These are phyloP conservation scores for Paratrypauchen microcephalus DNA, from an alignment of 2,797 vertebrate genomes.

Conservation along the genomic window DNA sequence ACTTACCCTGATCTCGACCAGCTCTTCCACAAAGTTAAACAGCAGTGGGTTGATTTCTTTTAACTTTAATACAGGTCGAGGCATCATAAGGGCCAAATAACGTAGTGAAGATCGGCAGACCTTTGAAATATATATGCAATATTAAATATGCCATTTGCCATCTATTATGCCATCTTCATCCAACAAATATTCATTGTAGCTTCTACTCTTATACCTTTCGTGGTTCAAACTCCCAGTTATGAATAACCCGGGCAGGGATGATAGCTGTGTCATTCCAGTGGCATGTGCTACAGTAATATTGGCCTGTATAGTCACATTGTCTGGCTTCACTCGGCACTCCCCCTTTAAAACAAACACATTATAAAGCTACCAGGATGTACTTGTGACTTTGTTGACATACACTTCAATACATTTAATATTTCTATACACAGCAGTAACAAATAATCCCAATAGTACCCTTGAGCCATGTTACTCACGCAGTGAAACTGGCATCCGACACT, in stretches of 20 bases:
- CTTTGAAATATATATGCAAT: slow-evolving; percentile 56
- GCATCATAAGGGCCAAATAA: slow-evolving; percentile 93
- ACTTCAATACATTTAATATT: not conserved
- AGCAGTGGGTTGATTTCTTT: slow-evolving; percentile 94
- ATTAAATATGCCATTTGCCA: not conserved
- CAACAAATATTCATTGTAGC: not conserved
- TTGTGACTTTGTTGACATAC: slow-evolving; percentile 5
- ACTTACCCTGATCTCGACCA: slow-evolving; percentile 94
- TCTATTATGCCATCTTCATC: not conserved
- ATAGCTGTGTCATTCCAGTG: slow-evolving; percentile 95
- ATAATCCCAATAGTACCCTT: not conserved
- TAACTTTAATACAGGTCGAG: slow-evolving; percentile 89
- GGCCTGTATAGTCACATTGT: slow-evolving; percentile 96
- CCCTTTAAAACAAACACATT: slow-evolving; percentile 68
- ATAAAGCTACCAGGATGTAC: slow-evolving; percentile 3
- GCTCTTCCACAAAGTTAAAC: slow-evolving; percentile 96
- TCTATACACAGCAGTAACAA: not conserved
- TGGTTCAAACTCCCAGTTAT: slow-evolving; percentile 97
- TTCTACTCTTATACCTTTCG: slow-evolving; percentile 80
- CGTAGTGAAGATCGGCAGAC: slow-evolving; percentile 94
- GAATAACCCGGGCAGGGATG: slow-evolving; percentile 91
- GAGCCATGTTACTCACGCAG: slow-evolving; percentile 81
- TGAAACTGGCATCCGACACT: slow-evolving; percentile 90
- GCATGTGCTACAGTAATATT: slow-evolving; percentile 95
- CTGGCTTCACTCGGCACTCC: slow-evolving; percentile 90